phyloP scores from a whole-genome alignment of 1,140 invertebrate genomes.

The Neocloeon triangulifer region DNA sequence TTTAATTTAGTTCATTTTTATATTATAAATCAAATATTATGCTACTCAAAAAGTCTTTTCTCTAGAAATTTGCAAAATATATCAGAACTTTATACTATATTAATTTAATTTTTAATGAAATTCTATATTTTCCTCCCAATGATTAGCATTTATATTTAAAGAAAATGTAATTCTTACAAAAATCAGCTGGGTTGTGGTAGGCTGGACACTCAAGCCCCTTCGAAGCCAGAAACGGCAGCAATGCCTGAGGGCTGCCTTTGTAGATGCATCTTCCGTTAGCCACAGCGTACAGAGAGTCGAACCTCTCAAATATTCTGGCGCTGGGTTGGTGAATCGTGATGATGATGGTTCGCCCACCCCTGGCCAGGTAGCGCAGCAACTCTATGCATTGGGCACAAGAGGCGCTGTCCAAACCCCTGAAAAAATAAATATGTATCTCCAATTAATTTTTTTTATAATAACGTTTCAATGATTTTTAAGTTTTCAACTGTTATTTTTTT shows the following conservation, averaged over 20 bases:
- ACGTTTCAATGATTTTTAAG: too few relatives aligned
- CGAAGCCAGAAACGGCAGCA: conserved; percentile 61
- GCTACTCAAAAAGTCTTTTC: too few relatives aligned
- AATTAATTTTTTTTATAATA: too few relatives aligned
- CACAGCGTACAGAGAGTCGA: conserved; percentile 82
- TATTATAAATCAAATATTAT: background rate
- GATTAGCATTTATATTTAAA: too few relatives aligned
- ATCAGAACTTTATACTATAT: background rate
- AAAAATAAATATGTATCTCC: too few relatives aligned
- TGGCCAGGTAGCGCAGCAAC: conserved; percentile 54
- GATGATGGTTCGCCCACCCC: conserved; percentile 73
- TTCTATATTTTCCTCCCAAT: too few relatives aligned
- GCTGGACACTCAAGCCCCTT: conserved; percentile 65
- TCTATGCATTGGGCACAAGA: conserved; percentile 73
- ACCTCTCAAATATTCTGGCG: conserved; percentile 86
- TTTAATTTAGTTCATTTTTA: background rate
- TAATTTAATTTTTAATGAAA: too few relatives aligned
- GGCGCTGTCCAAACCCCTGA: conserved; percentile 74
- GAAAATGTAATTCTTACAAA: conserved; percentile 55
- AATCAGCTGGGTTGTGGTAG: conserved; percentile 92
- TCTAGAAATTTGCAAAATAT: too few relatives aligned
- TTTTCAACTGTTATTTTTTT: too few relatives aligned
- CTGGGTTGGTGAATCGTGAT: conserved; percentile 95
- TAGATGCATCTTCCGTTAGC: conserved; percentile 75
- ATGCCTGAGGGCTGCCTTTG: conserved; percentile 41